phyloP scores from a whole-genome alignment of 2,113 vertebrate species.

The Lanius collurio region DNA sequence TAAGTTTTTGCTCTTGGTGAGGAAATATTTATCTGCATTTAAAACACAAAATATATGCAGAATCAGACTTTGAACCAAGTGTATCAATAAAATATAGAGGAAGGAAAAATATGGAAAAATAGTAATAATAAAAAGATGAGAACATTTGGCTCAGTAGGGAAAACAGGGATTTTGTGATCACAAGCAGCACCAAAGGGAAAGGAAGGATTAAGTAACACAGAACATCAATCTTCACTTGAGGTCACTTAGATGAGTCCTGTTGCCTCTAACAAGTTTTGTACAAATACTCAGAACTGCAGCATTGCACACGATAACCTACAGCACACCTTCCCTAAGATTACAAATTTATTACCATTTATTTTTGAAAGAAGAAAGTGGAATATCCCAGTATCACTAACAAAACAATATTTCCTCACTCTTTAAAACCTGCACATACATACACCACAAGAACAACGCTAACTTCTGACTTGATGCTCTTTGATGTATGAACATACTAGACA shows the following conservation, averaged over 20 bases:
- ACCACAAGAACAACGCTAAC: not conserved
- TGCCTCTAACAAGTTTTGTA: not conserved
- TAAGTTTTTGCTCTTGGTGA: not conserved
- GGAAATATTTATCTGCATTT: not conserved
- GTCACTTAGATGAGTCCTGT: not conserved
- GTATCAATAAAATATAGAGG: not conserved
- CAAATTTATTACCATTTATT: not conserved
- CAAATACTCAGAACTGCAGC: not conserved
- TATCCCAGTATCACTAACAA: not conserved
- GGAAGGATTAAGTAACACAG: not conserved
- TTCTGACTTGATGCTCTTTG: conserved; percentile 13
- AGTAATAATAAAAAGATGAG: not conserved
- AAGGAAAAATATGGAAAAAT: not conserved
- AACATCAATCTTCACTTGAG: not conserved
- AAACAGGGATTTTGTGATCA: not conserved
- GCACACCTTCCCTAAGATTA: not conserved
- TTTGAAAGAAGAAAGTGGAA: not conserved
- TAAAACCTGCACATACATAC: not conserved
- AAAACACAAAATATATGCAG: not conserved
- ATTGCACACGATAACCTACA: not conserved
- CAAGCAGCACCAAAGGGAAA: not conserved
- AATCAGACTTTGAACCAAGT: not conserved
- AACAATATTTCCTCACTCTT: not conserved
- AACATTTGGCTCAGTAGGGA: not conserved
- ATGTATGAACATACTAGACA: conserved; percentile 15